Percentiles rank a stretch among this genome's conserved stretches.
phyloP scores from a whole-genome alignment of 2,797 vertebrate genomes.

The Crax fasciolata region DNA sequence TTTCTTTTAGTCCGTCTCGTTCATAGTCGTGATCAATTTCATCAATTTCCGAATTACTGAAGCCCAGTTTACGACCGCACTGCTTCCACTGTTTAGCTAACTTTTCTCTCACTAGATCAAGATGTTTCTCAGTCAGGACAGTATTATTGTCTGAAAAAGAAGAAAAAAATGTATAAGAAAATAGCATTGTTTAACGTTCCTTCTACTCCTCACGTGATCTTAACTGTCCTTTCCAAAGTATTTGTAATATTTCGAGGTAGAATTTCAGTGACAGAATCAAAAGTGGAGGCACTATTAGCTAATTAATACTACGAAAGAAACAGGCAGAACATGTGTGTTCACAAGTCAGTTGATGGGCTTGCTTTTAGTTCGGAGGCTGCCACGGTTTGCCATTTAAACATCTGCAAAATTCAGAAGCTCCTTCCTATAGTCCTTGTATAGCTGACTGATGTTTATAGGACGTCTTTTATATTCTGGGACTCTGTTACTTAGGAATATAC shows the following conservation, averaged over 20 bases:
- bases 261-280: background rate
- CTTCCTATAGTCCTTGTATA: background rate
- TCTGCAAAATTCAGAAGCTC: background rate
- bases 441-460: background rate
- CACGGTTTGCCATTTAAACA: background rate
- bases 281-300: background rate
- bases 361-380: background rate
- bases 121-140: constrained; percentile 84
- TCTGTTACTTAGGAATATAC: background rate
- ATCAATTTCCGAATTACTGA: constrained; percentile 89
- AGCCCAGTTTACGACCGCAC: constrained; percentile 89
- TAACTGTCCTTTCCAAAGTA: background rate
- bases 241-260: background rate
- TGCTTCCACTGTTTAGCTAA: constrained; percentile 91
- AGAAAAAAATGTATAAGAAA: background rate
- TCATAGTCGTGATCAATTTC: constrained; percentile 91
- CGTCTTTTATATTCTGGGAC: background rate
- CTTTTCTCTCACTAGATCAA: constrained; percentile 89
- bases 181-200: background rate
- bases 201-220: background rate
- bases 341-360: background rate
- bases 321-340: background rate
- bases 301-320: background rate
- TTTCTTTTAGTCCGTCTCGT: constrained; percentile 92
- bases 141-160: constrained; percentile 68